Evolutionary conservation across 2,113 vertebrate genomes (phyloP), one percentile per base, ranked within the genome.

Genomic region (Notarius quadriscutis): DNA sequence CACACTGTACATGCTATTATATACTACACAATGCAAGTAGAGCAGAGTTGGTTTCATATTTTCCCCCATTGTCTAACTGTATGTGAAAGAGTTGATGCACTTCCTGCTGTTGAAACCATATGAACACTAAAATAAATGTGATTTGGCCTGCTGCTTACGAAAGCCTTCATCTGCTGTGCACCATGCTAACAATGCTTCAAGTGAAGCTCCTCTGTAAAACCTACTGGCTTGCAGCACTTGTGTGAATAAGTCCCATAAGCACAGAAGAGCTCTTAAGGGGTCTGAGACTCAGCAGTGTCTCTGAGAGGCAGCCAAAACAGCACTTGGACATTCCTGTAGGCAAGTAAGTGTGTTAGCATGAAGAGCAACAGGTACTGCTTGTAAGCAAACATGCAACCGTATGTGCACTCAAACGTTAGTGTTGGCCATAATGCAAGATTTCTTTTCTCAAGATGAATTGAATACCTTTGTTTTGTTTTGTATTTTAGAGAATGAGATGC

Each of bases 241-340:
- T 90, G 87, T 88, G 89, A 91, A 89, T 88, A 90, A 79, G 89
- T 91, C 78, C 65, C 88, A 81, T 88, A 91, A 93, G 89, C 91
- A 92, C 88, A 93, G 92, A 91, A 86, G 93, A 88, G 85, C 71
- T 90, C 87, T 87, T 87, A 89, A 92, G 86, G 75, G 86, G 87
- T 92, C 91, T 89, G 81, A 92, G 91, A 90, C 85, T 91, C 91
- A 92, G 92, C 92, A 93, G 92, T 92, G 93, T 93, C 84, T 87
- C 67, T 84, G 63, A 82, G 77, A 65, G 75, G 79, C 18, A 84
- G 69, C 77, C 25, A 58, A 77, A 89, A 27, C 72, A 74, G 41
- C 58, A 71, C 85, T 86, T 74, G 55, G 63, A 27, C 75, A 84
- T 86, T 72, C 57, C 55, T 84, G 84, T 41, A 71, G 57, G 34